Evolutionary conservation across 2,797 vertebrate genomes (phyloP).

Genomic region (Kryptopterus vitreolus): DNA sequence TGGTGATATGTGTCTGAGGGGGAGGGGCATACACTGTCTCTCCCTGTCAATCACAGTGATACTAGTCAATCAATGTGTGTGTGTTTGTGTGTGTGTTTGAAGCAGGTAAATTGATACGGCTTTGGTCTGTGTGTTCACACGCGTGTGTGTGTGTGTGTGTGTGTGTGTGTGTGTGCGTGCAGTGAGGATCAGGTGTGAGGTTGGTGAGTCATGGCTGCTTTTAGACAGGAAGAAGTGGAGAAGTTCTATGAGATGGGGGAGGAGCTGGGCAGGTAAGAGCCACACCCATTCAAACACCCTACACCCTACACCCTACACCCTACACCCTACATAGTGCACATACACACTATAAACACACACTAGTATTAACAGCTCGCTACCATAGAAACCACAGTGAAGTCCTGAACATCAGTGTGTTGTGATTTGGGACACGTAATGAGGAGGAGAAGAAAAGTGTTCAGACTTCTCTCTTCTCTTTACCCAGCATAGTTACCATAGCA

Average conservation of each 20-base stretch:
- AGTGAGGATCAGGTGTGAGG: constrained; percentile 27
- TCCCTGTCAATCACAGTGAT: background rate
- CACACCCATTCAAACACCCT: background rate
- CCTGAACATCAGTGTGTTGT: background rate
- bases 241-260: constrained; percentile 93
- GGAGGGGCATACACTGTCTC: background rate
- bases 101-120: too few relatives aligned
- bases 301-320: background rate
- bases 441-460: background rate
- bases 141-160: background rate
- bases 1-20: background rate
- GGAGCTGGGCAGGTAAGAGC: constrained; percentile 89
- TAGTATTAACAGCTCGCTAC: too few relatives aligned
- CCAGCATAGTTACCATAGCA: background rate
- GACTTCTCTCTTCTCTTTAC: too few relatives aligned
- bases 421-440: background rate
- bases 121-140: too few relatives aligned
- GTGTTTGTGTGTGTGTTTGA: background rate
- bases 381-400: too few relatives aligned
- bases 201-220: constrained; percentile 81
- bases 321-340: background rate
- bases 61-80: background rate
- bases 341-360: background rate
- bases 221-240: constrained; percentile 92
- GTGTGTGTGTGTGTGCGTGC: constrained; percentile 20